phyloP scores from a whole-genome alignment of 2,888 invertebrate species.

The Dinocampus coccinellae region DNA sequence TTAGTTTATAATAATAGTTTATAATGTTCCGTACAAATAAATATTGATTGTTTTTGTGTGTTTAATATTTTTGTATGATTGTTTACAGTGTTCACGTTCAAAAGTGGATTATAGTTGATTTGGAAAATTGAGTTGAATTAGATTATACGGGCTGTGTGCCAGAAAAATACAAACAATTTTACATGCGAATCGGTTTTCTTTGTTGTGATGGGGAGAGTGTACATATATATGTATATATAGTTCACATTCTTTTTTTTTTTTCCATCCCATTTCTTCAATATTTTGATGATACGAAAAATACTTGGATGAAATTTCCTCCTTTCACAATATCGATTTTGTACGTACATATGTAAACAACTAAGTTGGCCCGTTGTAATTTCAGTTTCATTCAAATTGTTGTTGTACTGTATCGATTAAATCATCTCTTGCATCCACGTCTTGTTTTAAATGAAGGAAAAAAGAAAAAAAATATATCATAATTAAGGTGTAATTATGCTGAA shows the following conservation, averaged over 20 bases:
- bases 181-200: constrained; percentile 54
- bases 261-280: constrained; percentile 52
- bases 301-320: constrained; percentile 47
- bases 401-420: constrained; percentile 28
- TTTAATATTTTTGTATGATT: neutral
- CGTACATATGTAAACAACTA: constrained; percentile 43
- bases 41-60: too few species aligned
- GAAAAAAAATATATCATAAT: constrained; percentile 8
- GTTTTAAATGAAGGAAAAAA: neutral
- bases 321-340: constrained; percentile 43
- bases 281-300: constrained; percentile 44
- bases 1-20: too few species aligned
- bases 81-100: constrained; percentile 14
- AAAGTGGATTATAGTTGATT: constrained; percentile 42
- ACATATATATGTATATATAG: too few species aligned
- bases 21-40: neutral
- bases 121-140: constrained; percentile 51
- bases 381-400: constrained; percentile 41
- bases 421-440: neutral
- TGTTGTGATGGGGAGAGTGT: constrained; percentile 36
- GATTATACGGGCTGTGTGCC: constrained; percentile 51
- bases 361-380: constrained; percentile 27
- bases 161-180: constrained; percentile 53
- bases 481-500: constrained; percentile 10
- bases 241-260: constrained; percentile 40